Evolutionary conservation across 2,888 invertebrate genomes (phyloP).

Genomic region (Acanthosoma haemorrhoidale): DNA sequence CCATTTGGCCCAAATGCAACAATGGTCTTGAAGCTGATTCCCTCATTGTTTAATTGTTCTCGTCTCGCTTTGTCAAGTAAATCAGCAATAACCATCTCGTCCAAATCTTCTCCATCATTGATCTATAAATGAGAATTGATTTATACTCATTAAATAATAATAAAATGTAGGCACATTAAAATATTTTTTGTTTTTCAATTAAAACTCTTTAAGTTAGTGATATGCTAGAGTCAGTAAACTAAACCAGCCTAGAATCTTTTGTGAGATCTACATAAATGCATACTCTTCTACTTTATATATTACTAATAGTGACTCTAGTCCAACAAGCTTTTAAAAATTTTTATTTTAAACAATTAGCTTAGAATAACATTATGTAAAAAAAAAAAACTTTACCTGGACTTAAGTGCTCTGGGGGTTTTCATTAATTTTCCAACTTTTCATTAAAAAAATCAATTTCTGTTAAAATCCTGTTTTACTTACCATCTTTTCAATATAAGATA

Average conservation of each 20-base stretch:
- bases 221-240: too few relatives aligned
- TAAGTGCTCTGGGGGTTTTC: too few relatives aligned
- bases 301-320: too few relatives aligned
- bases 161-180: not conserved
- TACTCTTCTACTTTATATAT: too few relatives aligned
- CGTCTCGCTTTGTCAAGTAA: slow-evolving; percentile 48
- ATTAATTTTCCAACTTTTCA: too few relatives aligned
- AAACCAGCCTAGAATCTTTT: too few relatives aligned
- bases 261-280: too few relatives aligned
- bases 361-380: too few relatives aligned
- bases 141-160: not conserved
- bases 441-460: slow-evolving; percentile 42
- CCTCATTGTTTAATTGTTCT: slow-evolving; percentile 48
- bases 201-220: too few relatives aligned
- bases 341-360: too few relatives aligned
- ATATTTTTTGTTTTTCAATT: slow-evolving; percentile 3
- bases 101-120: slow-evolving; percentile 54
- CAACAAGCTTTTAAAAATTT: too few relatives aligned
- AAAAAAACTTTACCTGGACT: too few relatives aligned
- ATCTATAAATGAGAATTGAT: slow-evolving; percentile 41
- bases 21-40: slow-evolving; percentile 70
- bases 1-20: slow-evolving; percentile 82
- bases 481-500: slow-evolving; percentile 65
- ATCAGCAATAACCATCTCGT: slow-evolving; percentile 47
- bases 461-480: slow-evolving; percentile 44